Conservation (phyloP, 1,140 invertebrate genomes). For the Eubasilissa regina region DNA sequence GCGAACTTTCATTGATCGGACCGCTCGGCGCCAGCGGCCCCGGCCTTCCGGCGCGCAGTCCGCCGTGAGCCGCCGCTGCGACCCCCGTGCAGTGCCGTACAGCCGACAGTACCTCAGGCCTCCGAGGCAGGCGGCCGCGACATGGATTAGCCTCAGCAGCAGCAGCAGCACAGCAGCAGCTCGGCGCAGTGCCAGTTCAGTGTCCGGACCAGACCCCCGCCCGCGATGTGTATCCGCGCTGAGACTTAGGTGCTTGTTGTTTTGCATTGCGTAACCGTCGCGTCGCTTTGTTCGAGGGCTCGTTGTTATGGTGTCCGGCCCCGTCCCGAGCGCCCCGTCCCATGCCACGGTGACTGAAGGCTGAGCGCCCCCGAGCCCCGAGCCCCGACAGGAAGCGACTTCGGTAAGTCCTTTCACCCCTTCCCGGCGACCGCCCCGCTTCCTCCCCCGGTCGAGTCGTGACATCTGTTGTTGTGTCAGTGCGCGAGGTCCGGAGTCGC, state of each 20-base stretch:
- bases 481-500: too few relatives aligned
- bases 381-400: background rate
- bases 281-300: background rate
- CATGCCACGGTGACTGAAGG: too few relatives aligned
- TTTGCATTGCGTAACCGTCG: slow-evolving; percentile 24
- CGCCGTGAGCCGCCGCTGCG: slow-evolving; percentile 22
- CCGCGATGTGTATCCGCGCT: slow-evolving; percentile 19
- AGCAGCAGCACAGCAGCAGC: background rate
- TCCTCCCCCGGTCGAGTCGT: too few relatives aligned
- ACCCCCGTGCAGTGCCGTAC: background rate
- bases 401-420: background rate
- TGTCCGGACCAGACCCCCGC: slow-evolving; percentile 3
- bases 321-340: background rate
- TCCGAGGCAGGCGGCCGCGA: slow-evolving; percentile 8
- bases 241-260: background rate
- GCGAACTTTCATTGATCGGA: slow-evolving; percentile 52
- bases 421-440: background rate
- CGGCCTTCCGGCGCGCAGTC: slow-evolving; percentile 32
- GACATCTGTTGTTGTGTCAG: too few relatives aligned
- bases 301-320: slow-evolving; percentile 19
- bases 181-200: background rate
- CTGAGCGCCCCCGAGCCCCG: slow-evolving; percentile 4
- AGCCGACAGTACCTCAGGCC: background rate
- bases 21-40: slow-evolving; percentile 12
- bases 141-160: background rate